Percentiles rank a stretch among this genome's conserved stretches.
Conservation (phyloP, 2,888 invertebrate species). For the Limnephilus lunatus region DNA sequence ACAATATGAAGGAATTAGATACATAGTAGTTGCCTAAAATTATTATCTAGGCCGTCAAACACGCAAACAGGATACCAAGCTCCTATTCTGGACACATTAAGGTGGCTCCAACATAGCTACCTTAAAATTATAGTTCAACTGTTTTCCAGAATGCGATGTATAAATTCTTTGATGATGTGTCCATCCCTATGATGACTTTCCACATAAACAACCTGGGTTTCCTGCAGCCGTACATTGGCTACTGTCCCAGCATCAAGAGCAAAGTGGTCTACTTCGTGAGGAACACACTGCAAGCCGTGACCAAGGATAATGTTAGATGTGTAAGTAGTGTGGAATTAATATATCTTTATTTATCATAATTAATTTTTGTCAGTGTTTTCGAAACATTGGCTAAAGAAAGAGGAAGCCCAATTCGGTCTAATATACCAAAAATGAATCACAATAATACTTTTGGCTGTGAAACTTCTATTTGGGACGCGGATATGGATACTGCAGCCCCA, state of each 20-base stretch:
- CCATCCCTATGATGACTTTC: constrained; percentile 57
- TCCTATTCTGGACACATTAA: too few species aligned
- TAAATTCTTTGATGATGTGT: constrained; percentile 56
- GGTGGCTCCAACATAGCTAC: too few species aligned
- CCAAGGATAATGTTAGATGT: constrained; percentile 76
- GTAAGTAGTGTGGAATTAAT: constrained; percentile 46
- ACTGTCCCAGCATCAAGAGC: constrained; percentile 67
- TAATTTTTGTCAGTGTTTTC: too few species aligned
- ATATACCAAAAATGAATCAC: too few species aligned
- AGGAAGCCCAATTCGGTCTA: too few species aligned
- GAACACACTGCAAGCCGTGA: constrained; percentile 79
- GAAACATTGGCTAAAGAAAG: too few species aligned
- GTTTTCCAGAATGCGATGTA: constrained; percentile 50
- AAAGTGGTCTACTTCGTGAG: constrained; percentile 89
- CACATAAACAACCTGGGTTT: constrained; percentile 57
- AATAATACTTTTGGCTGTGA: too few species aligned
- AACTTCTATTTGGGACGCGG: too few species aligned
- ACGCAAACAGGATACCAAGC: too few species aligned
- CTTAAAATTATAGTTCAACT: background rate
- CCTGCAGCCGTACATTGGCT: constrained; percentile 60
- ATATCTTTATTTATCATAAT: background rate
- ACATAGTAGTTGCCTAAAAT: background rate
- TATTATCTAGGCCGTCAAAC: too few species aligned
- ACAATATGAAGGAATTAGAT: background rate
- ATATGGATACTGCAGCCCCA: too few species aligned